Conservation (phyloP, 1,140 invertebrate genomes). For the Charaxes varanes region DNA sequence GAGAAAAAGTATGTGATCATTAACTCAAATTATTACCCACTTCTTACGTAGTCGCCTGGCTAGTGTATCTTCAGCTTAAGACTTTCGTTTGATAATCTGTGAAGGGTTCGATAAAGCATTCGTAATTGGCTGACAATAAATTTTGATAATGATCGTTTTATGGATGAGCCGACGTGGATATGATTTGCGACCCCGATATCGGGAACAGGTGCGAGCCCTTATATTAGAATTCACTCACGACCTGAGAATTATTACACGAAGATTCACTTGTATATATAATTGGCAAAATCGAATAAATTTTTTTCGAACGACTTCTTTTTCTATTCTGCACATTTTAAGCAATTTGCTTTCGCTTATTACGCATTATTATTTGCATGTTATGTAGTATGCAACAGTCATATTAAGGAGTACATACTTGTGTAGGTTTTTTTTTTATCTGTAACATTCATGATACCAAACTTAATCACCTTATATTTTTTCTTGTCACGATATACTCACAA, state of each 20-base stretch:
- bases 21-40: neutral
- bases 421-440: too few relatives aligned
- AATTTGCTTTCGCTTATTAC: conserved; percentile 15
- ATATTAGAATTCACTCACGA: conserved; percentile 17
- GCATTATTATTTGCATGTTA: too few relatives aligned
- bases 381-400: too few relatives aligned
- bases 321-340: too few relatives aligned
- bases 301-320: too few relatives aligned
- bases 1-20: neutral
- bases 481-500: too few relatives aligned
- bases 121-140: conserved; percentile 15
- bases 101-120: conserved; percentile 1
- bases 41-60: too few relatives aligned
- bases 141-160: conserved; percentile 17
- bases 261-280: conserved; percentile 14
- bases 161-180: conserved; percentile 7
- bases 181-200: conserved; percentile 13
- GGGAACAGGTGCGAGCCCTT: conserved; percentile 24
- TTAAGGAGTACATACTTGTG: too few relatives aligned
- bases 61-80: neutral
- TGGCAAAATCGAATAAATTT: conserved; percentile 11
- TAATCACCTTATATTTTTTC: too few relatives aligned
- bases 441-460: too few relatives aligned
- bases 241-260: conserved; percentile 15
- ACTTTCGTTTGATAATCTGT: conserved; percentile 1